Conservation (phyloP, 2,888 invertebrate genomes). For the Phengaris alcon region DNA sequence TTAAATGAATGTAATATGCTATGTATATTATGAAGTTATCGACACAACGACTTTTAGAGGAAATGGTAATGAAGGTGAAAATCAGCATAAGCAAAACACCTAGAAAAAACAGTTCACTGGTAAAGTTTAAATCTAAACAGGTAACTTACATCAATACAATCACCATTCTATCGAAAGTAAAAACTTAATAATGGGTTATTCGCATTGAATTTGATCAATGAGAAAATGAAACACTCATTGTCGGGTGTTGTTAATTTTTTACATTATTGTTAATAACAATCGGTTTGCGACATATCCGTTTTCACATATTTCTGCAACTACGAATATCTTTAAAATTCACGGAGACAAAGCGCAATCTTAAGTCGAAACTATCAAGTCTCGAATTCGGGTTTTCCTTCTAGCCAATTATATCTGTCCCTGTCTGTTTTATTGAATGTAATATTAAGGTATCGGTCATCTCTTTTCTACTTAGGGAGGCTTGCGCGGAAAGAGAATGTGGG, state of each 20-base stretch:
- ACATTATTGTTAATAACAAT: conserved; percentile 40
- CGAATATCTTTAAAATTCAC: conserved; percentile 71
- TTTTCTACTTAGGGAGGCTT: conserved; percentile 73
- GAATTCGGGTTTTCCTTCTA: conserved; percentile 75
- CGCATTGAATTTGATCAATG: conserved; percentile 36
- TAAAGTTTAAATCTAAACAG: too few species aligned
- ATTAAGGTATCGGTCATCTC: conserved; percentile 54
- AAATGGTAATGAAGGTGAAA: conserved; percentile 16
- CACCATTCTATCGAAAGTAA: conserved; percentile 29
- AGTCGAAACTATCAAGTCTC: conserved; percentile 75
- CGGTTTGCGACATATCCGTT: conserved; percentile 53
- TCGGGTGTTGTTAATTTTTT: conserved; percentile 37
- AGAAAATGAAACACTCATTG: conserved; percentile 38
- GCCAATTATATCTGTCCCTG: conserved; percentile 59
- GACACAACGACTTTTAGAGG: neutral
- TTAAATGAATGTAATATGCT: too few species aligned
- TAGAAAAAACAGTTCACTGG: neutral
- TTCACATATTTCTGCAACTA: conserved; percentile 65
- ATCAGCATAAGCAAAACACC: neutral
- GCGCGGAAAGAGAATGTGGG: conserved; percentile 80
- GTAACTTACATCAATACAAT: conserved; percentile 27
- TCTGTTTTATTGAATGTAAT: conserved; percentile 44
- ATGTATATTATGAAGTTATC: too few species aligned
- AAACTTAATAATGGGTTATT: conserved; percentile 27
- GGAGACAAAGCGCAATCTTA: conserved; percentile 71